Base-by-base conservation (phyloP, 2,888 invertebrate genomes). In the Venusia cambrica region DNA sequence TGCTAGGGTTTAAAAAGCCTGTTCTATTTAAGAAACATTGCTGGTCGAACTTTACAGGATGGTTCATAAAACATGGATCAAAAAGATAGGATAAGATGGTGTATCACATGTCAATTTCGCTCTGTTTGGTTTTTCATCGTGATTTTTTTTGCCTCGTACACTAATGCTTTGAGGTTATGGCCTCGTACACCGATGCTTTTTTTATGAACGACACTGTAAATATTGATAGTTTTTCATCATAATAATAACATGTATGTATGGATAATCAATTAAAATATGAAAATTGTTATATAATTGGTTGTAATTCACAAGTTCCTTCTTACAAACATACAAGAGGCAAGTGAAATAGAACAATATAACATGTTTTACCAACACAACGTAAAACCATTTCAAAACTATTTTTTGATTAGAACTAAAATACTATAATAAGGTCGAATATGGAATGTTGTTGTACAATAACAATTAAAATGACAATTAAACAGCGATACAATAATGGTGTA, bases 241-340 rank as follows among this genome's bases (percentile, higher is more conserved):
- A n/a, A n/a, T n/a, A n/a, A n/a, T n/a, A n/a, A n/a, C n/a, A n/a
- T n/a, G n/a, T n/a, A n/a, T n/a, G n/a, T n/a, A n/a, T n/a, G n/a
- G n/a, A n/a, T n/a, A n/a, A n/a, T n/a, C n/a, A n/a, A n/a, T n/a
- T n/a, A n/a, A n/a, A n/a, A n/a, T n/a, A n/a, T n/a, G n/a, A n/a
- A n/a, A n/a, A n/a, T n/a, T n/a, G n/a, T 9, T 27, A 47, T 35
- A 44, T 36, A 43, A 33, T n/a, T n/a, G 26, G 44, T 52, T 54
- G 53, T 38, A 11, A 10, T 29, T 38, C 31, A 45, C 41, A 26
- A 33, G 17, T 32, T 40, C 30, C 34, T 52, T 67, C 56, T 72
- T 73, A 60, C 58, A 51, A 36, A 19, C 13, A 27, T 48, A 43
- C 69, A 72, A 73, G 62, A 66, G 39, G 57, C 42, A 62, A 71